Base-by-base conservation (phyloP, 37 sponge, comb jelly and placozoan species). In the Agelas oroides region DNA sequence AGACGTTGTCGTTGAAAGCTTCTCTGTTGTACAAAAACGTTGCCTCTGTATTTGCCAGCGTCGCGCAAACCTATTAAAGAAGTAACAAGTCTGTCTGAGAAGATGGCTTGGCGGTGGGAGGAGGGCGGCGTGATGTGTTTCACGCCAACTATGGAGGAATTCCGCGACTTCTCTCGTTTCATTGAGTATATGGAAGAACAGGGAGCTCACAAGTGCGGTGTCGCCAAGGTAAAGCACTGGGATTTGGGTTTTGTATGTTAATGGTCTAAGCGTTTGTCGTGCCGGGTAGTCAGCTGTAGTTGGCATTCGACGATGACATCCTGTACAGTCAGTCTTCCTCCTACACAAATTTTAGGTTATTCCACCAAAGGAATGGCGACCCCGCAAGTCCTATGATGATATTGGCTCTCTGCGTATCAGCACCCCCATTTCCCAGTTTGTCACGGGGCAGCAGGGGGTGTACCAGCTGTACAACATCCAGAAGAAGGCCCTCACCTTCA, bases 381-480 rank as follows among this genome's bases (percentile, higher is more conserved):
- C 97, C 21, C 59, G 87, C 35, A 35, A 33, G 3, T 66, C 34
- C 33, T 97, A 95, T 54, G 81, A 80, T 31, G 84, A 92, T 38
- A 62, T 93, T 25, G 81, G 72, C 28, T 71, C 72, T 23, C 58
- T 91, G 35, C 24, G 53, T 15, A 91, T 97, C 16, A 54, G 71
- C 21, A 82, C 81, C 25, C 97, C 97, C 12, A 90, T 97, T 1
- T 81, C 85, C 0, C 97, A 97, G 86, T 75, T 88, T 30, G 89
- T 97, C 15, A 84, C 74, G 0, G 97, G 97, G 2, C 87, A 81
- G 59, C 93, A 95, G 70, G 97, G 99, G 0, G 75, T 97, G 5
- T 99, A 93, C 40, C 94, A 96, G 68, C 82, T 92, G 59, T 90
- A 90, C 77, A 99, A 99, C 92, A 95, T 99, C 13, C 97, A 96